Evolutionary conservation across 1,140 invertebrate genomes (phyloP).

Genomic region (Ceratina japonica): DNA sequence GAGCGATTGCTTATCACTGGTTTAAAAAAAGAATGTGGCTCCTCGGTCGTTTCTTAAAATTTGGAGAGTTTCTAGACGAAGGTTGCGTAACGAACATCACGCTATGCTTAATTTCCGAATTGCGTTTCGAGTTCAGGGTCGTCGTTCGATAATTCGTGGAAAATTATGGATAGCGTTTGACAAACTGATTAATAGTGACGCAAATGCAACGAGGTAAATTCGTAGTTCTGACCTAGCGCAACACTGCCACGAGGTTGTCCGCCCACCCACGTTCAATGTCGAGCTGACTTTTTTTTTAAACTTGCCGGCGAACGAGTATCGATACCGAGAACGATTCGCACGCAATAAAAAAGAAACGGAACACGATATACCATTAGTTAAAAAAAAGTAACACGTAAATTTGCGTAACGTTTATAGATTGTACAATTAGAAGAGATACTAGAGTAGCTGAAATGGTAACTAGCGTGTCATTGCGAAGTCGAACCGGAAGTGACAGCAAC

Average conservation of each 20-base stretch:
- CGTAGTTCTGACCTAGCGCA: conserved; percentile 57
- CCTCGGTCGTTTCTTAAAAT: too few species aligned
- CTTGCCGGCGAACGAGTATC: not conserved
- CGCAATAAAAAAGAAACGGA: not conserved
- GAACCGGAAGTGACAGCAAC: conserved; percentile 1
- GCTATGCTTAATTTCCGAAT: too few species aligned
- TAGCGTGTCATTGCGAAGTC: too few species aligned
- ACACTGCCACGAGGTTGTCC: conserved; percentile 15
- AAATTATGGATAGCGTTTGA: too few species aligned
- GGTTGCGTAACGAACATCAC: too few species aligned
- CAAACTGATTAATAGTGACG: too few species aligned
- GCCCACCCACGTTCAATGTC: not conserved
- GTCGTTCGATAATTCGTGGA: too few species aligned
- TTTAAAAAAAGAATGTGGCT: too few species aligned
- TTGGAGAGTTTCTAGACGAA: too few species aligned
- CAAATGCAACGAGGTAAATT: conserved; percentile 50
- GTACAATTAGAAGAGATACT: not conserved
- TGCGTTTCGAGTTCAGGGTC: too few species aligned
- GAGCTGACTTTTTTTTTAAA: not conserved
- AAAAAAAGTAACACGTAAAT: not conserved
- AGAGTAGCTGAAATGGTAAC: not conserved
- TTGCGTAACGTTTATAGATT: not conserved
- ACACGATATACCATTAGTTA: too few species aligned
- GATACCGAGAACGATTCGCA: not conserved
- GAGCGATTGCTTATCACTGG: not conserved